Evolutionary conservation across 2,113 vertebrate genomes (phyloP), one percentile per base, ranked within the genome.

Genomic region (Gorsachius goisagi): DNA sequence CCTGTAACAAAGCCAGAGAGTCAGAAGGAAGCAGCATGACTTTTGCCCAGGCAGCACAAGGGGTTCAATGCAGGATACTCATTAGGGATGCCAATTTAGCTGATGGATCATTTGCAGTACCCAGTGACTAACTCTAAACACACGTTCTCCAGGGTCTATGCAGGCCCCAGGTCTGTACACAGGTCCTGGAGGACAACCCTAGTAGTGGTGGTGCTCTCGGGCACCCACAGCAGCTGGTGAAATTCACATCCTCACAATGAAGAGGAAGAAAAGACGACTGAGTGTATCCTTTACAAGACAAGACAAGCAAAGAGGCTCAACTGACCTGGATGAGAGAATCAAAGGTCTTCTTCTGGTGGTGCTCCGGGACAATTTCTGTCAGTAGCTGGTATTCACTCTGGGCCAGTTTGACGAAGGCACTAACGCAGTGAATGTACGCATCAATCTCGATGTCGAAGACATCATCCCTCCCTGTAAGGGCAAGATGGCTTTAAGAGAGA

Each of bases 301-400:
- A 81, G 52, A 14, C n/a, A 63, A 92, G 59, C 27, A 8, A 11
- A 53, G 45, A 59, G 4, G 2, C 18, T 84, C 78, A 79, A 62
- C 95, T 63, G 59, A 99, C 99, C 99, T 99, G 99, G 59, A 99
- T 99, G 93, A 99, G 98, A 14, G 99, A 99, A 98, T 99, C 99
- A 45, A 99, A 99, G 81, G 99, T 99, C 97, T 99, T 99, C 96
- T 99, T 99, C 98, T 99, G 99, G 95, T 99, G 99, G 85, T 99
- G 99, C 96, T 99, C 99, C 0, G 99, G 99, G 94, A 99, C 99
- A 84, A 99, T 98, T 33, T 99, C 98, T 0, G 93, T 98, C 94
- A 99, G 98, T 37, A 99, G 98, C 86, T 98, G 97, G 94, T 99
- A 99, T 94, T 99, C 99, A 13, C 99, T 99, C 98, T 99, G 99